phyloP scores from a whole-genome alignment of 1,140 invertebrate species.

The Diuraphis noxia region DNA sequence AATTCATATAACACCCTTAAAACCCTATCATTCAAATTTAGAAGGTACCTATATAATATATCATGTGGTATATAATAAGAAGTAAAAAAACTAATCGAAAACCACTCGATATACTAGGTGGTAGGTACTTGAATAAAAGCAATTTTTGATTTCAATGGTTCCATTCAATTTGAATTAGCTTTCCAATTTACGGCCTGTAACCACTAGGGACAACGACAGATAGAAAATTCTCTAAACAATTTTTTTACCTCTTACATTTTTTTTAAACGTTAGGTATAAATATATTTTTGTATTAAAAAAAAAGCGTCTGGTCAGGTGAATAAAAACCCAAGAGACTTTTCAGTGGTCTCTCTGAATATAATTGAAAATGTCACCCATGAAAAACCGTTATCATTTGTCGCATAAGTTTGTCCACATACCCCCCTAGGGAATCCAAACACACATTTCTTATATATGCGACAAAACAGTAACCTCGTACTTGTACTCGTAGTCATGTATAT shows the following conservation, averaged over 20 bases:
- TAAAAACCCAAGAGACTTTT: slow-evolving; percentile 42
- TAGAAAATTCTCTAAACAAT: not conserved
- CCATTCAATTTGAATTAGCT: slow-evolving; percentile 14
- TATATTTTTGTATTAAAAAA: slow-evolving; percentile 40
- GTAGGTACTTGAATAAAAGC: not conserved
- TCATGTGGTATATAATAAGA: too few relatives aligned
- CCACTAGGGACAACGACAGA: not conserved
- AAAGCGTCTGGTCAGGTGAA: slow-evolving; percentile 41
- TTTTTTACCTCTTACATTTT: not conserved
- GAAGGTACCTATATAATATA: not conserved
- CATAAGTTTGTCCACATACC: not conserved
- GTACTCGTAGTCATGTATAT: not conserved
- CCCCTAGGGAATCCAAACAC: not conserved
- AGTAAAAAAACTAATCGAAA: slow-evolving; percentile 31
- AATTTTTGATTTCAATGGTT: slow-evolving; percentile 34
- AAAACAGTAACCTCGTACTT: not conserved
- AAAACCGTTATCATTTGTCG: slow-evolving; percentile 40
- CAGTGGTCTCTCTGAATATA: slow-evolving; percentile 19
- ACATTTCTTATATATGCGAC: not conserved
- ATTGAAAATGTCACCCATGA: slow-evolving; percentile 44
- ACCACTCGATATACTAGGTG: not conserved
- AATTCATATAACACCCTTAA: not conserved
- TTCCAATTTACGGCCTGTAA: slow-evolving; percentile 10
- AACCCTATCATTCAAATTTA: not conserved
- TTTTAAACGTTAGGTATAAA: not conserved